These are phyloP conservation scores for Aethes cnicana DNA, from an alignment of 2,888 invertebrate species.

Conservation along the genomic window DNA sequence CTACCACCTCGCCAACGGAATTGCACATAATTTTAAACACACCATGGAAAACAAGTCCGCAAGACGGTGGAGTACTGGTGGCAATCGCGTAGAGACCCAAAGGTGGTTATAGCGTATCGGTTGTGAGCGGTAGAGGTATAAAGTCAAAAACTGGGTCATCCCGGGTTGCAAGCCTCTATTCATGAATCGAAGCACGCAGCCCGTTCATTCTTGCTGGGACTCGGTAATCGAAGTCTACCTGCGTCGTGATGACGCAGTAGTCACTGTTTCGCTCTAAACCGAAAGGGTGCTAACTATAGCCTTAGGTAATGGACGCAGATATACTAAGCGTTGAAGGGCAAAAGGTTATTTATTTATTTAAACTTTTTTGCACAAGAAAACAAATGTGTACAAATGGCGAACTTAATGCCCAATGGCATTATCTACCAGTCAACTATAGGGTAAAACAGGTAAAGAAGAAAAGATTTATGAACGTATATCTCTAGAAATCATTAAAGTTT, in stretches of 20 bases:
- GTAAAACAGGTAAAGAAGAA: too few relatives aligned
- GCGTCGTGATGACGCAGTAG: conserved; percentile 49
- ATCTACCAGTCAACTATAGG: too few relatives aligned
- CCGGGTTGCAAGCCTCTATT: conserved; percentile 85
- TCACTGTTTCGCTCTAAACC: conserved; percentile 21
- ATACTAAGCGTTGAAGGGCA: too few relatives aligned
- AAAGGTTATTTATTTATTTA: too few relatives aligned
- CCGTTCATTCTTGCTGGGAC: conserved; percentile 71
- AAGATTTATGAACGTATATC: too few relatives aligned
- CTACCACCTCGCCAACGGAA: conserved; percentile 50
- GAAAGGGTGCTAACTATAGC: too few relatives aligned
- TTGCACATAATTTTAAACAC: too few relatives aligned
- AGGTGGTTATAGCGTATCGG: conserved; percentile 46
- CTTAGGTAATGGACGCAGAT: too few relatives aligned
- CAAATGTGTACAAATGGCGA: too few relatives aligned
- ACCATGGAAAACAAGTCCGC: conserved; percentile 41
- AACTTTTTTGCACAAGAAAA: too few relatives aligned
- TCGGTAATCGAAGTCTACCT: conserved; percentile 62
- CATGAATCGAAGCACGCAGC: conserved; percentile 78
- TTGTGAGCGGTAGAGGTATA: conserved; percentile 40
- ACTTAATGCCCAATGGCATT: too few relatives aligned
- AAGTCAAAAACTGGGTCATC: conserved; percentile 85
- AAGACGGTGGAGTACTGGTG: conserved; percentile 31
- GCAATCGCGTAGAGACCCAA: conserved; percentile 30
- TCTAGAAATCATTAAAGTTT: too few relatives aligned